A percentile compares a stretch with the other conserved stretches of the same genome.
Evolutionary conservation across 92 coral and sea anemone species (phyloP).

Genomic region (Porites lobata): DNA sequence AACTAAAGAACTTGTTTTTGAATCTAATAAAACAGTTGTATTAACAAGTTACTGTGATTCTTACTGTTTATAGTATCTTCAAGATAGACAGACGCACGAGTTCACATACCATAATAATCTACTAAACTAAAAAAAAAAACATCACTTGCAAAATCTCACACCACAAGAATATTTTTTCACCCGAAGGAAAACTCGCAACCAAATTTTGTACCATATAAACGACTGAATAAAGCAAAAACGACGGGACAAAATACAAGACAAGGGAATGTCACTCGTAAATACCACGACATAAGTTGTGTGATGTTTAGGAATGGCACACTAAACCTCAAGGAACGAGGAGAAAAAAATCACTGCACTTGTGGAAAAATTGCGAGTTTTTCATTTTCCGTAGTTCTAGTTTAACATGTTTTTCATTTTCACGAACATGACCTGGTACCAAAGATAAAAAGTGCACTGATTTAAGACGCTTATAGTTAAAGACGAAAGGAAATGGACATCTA

Average conservation of each 20-base stretch:
- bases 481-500: constrained; percentile 30
- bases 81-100: not conserved
- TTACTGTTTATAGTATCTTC: constrained; percentile 2
- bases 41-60: constrained; percentile 1
- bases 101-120: constrained; percentile 35
- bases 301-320: constrained; percentile 56
- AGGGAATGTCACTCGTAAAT: constrained; percentile 34
- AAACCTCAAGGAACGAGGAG: constrained; percentile 14
- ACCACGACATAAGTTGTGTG: constrained; percentile 41
- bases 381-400: constrained; percentile 16
- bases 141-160: not conserved
- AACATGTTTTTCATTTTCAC: constrained; percentile 22
- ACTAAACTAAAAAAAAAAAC: not conserved
- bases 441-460: not conserved
- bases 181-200: not conserved
- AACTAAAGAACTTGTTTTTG: not conserved
- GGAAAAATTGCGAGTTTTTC: constrained; percentile 30
- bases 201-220: not conserved
- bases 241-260: not conserved
- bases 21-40: constrained; percentile 5
- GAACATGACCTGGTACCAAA: not conserved
- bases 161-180: not conserved
- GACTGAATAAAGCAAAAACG: not conserved
- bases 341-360: constrained; percentile 46
- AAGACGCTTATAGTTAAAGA: not conserved